Evolutionary conservation across 2,113 vertebrate genomes (phyloP).

Genomic region (Prolemur simus): DNA sequence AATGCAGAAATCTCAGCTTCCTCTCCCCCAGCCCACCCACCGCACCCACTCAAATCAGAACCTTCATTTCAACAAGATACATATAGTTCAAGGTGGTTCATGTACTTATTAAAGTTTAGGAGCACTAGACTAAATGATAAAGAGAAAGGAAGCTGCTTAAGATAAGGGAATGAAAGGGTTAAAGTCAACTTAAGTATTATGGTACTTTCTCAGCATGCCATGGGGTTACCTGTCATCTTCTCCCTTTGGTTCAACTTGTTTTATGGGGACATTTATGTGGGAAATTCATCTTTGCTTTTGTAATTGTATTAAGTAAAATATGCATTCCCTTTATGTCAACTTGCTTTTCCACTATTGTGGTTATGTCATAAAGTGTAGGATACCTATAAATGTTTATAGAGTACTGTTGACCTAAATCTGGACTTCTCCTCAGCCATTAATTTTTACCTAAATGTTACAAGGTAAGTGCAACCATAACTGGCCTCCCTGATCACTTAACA

Average conservation of each 20-base stretch:
- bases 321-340: not conserved
- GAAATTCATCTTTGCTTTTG: conserved; percentile 19
- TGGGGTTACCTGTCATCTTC: not conserved
- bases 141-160: not conserved
- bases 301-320: conserved; percentile 23
- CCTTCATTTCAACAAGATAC: not conserved
- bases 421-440: not conserved
- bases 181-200: not conserved
- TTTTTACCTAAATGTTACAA: conserved; percentile 21
- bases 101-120: not conserved
- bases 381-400: not conserved
- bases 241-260: conserved; percentile 8
- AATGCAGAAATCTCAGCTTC: not conserved
- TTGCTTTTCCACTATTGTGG: conserved; percentile 38
- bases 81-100: not conserved
- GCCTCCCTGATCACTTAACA: not conserved
- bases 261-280: conserved; percentile 1
- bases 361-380: not conserved
- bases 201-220: not conserved
- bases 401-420: conserved; percentile 20
- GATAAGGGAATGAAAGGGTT: not conserved
- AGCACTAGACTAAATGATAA: not conserved
- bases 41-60: not conserved
- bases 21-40: not conserved
- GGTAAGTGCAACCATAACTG: not conserved